Conservation (phyloP, 1,140 invertebrate species). For the Drosophila teissieri region DNA sequence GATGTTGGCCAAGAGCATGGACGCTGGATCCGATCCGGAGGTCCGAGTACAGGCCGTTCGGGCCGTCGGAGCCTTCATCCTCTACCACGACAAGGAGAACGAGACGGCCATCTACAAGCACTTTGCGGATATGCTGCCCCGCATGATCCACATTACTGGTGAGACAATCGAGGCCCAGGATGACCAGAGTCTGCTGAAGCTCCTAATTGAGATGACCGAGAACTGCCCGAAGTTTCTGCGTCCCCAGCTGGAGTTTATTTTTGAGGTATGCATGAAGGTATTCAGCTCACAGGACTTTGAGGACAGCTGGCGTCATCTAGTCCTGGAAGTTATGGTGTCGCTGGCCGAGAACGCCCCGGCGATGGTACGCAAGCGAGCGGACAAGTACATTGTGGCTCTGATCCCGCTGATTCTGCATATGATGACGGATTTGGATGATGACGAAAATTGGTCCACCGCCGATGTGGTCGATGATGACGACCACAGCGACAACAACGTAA, state of each 20-base stretch:
- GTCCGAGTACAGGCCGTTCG: slow-evolving; percentile 92
- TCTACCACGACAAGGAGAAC: slow-evolving; percentile 94
- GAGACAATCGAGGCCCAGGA: slow-evolving; percentile 92
- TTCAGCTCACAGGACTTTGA: slow-evolving; percentile 90
- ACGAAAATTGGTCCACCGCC: slow-evolving; percentile 90
- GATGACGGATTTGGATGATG: slow-evolving; percentile 97
- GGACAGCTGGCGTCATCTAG: slow-evolving; percentile 95
- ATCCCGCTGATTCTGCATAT: slow-evolving; percentile 95
- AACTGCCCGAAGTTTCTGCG: slow-evolving; percentile 96
- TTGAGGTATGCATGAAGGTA: slow-evolving; percentile 96
- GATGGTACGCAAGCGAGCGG: slow-evolving; percentile 96
- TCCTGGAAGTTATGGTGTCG: slow-evolving; percentile 97
- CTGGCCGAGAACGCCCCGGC: slow-evolving; percentile 97
- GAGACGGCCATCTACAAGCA: slow-evolving; percentile 94
- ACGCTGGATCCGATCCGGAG: slow-evolving; percentile 89
- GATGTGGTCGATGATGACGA: slow-evolving; percentile 94
- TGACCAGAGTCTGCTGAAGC: slow-evolving; percentile 95
- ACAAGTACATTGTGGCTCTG: slow-evolving; percentile 91
- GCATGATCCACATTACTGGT: slow-evolving; percentile 88
- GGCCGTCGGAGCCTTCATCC: slow-evolving; percentile 95
- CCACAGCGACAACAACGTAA: slow-evolving; percentile 94
- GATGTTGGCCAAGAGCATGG: slow-evolving; percentile 94
- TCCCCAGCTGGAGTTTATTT: slow-evolving; percentile 93
- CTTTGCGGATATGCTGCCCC: slow-evolving; percentile 93
- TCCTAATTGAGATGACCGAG: slow-evolving; percentile 97